Evolutionary conservation across 1,140 invertebrate genomes (phyloP).

Genomic region (Drosophila dunni): DNA sequence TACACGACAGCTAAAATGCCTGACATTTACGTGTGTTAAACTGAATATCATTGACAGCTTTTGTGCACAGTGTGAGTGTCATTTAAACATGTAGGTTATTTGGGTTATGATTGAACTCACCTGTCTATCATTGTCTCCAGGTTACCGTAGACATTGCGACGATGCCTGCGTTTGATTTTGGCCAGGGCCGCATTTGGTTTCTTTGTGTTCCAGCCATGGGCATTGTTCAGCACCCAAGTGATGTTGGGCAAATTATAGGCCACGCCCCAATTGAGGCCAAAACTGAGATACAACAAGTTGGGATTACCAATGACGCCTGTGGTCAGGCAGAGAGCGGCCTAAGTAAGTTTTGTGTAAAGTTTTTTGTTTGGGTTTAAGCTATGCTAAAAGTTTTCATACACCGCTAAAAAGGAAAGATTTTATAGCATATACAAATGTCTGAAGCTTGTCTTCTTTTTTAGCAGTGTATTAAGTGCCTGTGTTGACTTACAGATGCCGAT

Average conservation of each 20-base stretch:
- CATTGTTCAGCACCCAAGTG: slow-evolving; percentile 87
- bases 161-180: slow-evolving; percentile 86
- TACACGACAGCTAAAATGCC: background rate
- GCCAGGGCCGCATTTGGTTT: slow-evolving; percentile 48
- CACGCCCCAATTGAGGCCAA: slow-evolving; percentile 89
- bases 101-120: slow-evolving; percentile 84
- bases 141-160: slow-evolving; percentile 89
- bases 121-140: slow-evolving; percentile 89
- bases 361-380: slow-evolving; percentile 31
- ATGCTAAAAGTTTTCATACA: slow-evolving; percentile 19
- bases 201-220: slow-evolving; percentile 70
- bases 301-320: slow-evolving; percentile 82
- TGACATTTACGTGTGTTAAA: background rate
- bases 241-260: slow-evolving; percentile 90
- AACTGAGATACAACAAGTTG: slow-evolving; percentile 72
- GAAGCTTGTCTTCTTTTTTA: background rate
- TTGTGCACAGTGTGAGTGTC: background rate
- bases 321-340: slow-evolving; percentile 78
- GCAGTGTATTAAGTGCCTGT: slow-evolving; percentile 5
- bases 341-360: slow-evolving; percentile 22
- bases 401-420: too few species aligned
- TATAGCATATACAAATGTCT: too few species aligned
- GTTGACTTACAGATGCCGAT: slow-evolving; percentile 80
- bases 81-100: slow-evolving; percentile 9
- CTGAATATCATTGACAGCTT: slow-evolving; percentile 7